Evolutionary conservation across 2,113 vertebrate genomes (phyloP).

Genomic region (Xiphophorus hellerii): DNA sequence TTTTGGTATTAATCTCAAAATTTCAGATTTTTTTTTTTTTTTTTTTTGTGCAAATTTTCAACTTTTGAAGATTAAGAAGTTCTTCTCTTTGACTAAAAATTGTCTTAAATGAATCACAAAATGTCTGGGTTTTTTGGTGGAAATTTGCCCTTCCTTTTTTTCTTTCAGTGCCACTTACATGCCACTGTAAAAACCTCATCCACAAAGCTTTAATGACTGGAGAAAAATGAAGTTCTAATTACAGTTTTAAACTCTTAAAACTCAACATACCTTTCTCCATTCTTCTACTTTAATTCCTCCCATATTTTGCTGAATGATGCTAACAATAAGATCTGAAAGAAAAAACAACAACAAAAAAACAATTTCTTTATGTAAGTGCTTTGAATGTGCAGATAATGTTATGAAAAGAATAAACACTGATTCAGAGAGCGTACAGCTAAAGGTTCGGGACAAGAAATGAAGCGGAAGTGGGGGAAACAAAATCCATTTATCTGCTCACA

Average conservation of each 20-base stretch:
- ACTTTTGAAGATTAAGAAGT: no score
- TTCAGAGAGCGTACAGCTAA: constrained; percentile 2
- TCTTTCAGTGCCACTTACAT: no score
- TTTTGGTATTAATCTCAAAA: no score
- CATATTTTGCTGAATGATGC: constrained; percentile 77
- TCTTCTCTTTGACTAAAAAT: no score
- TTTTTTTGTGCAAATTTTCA: no score
- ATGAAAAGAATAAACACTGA: background rate
- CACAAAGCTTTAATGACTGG: background rate
- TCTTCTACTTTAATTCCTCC: constrained; percentile 78
- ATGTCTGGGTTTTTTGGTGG: no score
- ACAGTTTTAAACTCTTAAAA: background rate
- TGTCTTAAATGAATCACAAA: no score
- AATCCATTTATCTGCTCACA: constrained; percentile 42
- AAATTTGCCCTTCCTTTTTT: no score
- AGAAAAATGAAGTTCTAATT: background rate
- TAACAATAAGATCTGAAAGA: constrained; percentile 74
- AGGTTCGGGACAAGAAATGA: background rate
- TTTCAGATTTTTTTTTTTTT: no score
- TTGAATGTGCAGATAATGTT: background rate
- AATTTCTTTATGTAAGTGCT: background rate
- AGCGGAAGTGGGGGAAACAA: background rate
- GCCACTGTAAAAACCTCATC: no score
- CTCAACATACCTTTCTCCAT: constrained; percentile 75
- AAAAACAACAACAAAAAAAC: constrained; percentile 12